These are phyloP conservation scores for Crocodylus rhombifer DNA, from an alignment of 2,797 vertebrate genomes.

Conservation along the genomic window DNA sequence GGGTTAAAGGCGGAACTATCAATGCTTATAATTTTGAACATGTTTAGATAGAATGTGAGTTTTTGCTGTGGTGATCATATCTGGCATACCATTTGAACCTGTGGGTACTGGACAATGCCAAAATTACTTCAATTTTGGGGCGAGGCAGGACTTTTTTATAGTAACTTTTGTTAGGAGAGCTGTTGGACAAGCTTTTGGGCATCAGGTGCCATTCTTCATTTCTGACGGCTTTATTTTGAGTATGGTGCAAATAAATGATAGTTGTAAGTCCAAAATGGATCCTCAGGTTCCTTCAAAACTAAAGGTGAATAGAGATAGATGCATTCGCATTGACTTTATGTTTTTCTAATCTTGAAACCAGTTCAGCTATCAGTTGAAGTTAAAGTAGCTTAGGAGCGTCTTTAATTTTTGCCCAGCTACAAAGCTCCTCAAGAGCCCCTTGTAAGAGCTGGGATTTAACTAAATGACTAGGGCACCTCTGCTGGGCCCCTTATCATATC, in stretches of 20 bases:
- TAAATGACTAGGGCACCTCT: neutral
- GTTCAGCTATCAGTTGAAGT: neutral
- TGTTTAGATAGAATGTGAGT: accelerated
- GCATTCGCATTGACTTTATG: neutral
- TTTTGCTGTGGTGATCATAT: neutral
- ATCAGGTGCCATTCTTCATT: too few relatives aligned
- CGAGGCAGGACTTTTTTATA: too few relatives aligned
- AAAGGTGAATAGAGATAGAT: neutral
- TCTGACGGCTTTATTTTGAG: too few relatives aligned
- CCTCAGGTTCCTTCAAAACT: neutral
- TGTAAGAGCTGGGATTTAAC: neutral
- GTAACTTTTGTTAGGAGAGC: too few relatives aligned
- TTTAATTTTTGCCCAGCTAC: neutral
- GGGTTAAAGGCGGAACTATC: neutral
- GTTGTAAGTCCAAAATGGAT: accelerated
- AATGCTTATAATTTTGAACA: accelerated
- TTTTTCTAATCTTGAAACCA: neutral
- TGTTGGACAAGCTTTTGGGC: too few relatives aligned
- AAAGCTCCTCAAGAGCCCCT: neutral
- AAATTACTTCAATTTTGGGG: neutral
- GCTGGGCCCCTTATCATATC: neutral
- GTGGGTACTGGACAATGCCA: neutral
- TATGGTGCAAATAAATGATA: neutral
- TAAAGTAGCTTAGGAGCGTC: neutral
- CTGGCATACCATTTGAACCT: neutral